These are phyloP conservation scores for Mormyrops attenuatus DNA, from an alignment of 2,797 vertebrate genomes.

Conservation along the genomic window DNA sequence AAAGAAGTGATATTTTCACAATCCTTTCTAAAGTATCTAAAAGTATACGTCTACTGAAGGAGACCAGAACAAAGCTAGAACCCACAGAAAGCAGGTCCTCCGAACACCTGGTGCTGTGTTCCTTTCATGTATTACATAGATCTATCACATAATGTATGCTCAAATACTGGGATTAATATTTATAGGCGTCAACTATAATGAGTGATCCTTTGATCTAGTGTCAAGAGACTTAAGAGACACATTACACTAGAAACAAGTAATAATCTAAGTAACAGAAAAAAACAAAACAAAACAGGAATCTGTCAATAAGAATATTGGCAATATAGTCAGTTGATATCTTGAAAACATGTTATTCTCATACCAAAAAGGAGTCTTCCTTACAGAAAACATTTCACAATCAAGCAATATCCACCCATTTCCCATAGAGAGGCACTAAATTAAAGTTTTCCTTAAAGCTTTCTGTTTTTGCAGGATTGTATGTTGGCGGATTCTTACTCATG, in stretches of 20 bases:
- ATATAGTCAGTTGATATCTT: not conserved
- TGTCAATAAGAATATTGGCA: not conserved
- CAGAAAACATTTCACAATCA: not conserved
- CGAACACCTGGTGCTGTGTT: not conserved
- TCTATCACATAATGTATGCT: not conserved
- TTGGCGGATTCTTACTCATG: not conserved
- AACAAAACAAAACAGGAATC: not conserved
- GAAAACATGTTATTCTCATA: not conserved
- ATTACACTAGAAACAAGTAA: conserved; percentile 6
- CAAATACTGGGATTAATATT: not conserved
- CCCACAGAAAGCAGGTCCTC: not conserved
- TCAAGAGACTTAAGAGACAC: not conserved
- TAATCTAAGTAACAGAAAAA: not conserved
- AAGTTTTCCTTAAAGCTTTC: not conserved
- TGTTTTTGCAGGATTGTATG: not conserved
- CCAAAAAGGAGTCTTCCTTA: not conserved
- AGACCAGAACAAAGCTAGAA: not conserved
- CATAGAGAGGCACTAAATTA: not conserved
- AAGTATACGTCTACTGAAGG: not conserved
- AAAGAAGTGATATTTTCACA: not conserved
- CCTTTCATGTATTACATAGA: not conserved
- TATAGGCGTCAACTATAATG: not conserved
- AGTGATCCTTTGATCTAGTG: not conserved
- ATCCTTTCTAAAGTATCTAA: not conserved
- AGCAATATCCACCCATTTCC: not conserved